Evolutionary conservation across 2,113 vertebrate genomes (phyloP), one percentile per base, ranked within the genome.

Genomic region (Rhipidura dahli): DNA sequence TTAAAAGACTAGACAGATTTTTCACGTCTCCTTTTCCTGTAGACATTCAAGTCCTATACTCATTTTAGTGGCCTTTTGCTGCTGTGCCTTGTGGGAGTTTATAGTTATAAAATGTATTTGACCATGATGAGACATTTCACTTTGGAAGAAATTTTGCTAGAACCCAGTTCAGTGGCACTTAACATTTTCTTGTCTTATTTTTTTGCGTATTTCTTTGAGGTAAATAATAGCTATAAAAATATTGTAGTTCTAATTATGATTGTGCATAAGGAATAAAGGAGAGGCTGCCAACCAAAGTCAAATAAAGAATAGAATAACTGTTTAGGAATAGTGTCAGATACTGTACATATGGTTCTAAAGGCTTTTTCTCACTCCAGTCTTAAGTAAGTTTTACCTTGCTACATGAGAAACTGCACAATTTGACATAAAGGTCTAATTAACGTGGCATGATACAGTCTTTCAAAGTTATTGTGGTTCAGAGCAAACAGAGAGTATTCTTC

Each of bases 361-460:
- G 37, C 24, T 18, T 72, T 77, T 91, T 80, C 39, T 60, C 31
- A 47, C 37, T 27, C 0, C 35, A 87, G 13, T 60, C 27, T 71
- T 47, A 37, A 85, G 27, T 66, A 89, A 44, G 26, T 69, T 68
- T 71, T 80, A 8, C 31, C 42, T 57, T 83, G 21, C 44, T 5
- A 0, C 39, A 6, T 53, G 35, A 79, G 69, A 72, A 49, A 19
- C 33, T 47, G 35, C 23, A 42, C 14, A 35, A 9, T 85, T 33
- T 83, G 51, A 63, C 39, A 31, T 63, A 30, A 56, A 71, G 12
- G 13, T 83, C 11, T 83, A 45, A 42, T 64, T 54, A 54, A 50
- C 0, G 0, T 66, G 30, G 4, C 42, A 9, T 1, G 10, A 33
- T n/a, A 23, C 19, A 53, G 21, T n/a, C 33, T 83, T 54, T 54